Evolutionary conservation across 2,797 vertebrate species (phyloP).

Genomic region (Karalla daura): DNA sequence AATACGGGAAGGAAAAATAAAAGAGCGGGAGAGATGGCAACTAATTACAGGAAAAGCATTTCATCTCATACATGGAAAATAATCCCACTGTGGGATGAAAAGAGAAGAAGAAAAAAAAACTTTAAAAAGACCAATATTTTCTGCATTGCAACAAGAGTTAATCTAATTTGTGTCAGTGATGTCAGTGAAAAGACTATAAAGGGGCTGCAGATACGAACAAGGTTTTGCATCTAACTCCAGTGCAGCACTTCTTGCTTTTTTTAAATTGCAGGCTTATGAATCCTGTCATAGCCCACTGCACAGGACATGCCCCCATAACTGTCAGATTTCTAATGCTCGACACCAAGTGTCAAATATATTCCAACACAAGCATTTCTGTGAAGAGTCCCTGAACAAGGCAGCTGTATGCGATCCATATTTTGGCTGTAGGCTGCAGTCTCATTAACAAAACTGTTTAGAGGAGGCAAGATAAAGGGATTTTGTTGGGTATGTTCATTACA

Average conservation of each 20-base stretch:
- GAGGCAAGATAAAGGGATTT: slow-evolving; percentile 48
- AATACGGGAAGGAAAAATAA: slow-evolving; percentile 55
- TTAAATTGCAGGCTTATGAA: slow-evolving; percentile 21
- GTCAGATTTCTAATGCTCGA: slow-evolving; percentile 6
- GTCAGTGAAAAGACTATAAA: slow-evolving; percentile 41
- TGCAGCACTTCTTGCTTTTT: slow-evolving; percentile 17
- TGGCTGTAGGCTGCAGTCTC: slow-evolving; percentile 25
- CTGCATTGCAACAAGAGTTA: slow-evolving; percentile 47
- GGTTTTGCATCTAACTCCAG: slow-evolving; percentile 34
- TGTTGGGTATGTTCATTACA: slow-evolving; percentile 46
- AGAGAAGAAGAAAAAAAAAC: slow-evolving; percentile 44
- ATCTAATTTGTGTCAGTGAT: slow-evolving; percentile 59
- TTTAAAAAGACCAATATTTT: slow-evolving; percentile 53
- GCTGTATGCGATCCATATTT: slow-evolving; percentile 32
- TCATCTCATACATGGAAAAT: slow-evolving; percentile 65
- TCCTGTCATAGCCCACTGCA: slow-evolving; percentile 6
- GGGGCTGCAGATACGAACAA: slow-evolving; percentile 39
- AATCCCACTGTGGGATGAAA: slow-evolving; percentile 61
- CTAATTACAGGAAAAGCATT: slow-evolving; percentile 78
- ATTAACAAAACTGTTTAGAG: slow-evolving; percentile 35
- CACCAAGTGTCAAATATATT: slow-evolving; percentile 29
- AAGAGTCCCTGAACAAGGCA: slow-evolving; percentile 10
- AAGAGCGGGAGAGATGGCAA: slow-evolving; percentile 64
- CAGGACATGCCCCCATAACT: slow-evolving; percentile 7
- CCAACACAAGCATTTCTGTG: slow-evolving; percentile 1